Evolutionary conservation across 2,888 invertebrate genomes (phyloP), one percentile per base, ranked within the genome.

Genomic region (Papilio elwesi): DNA sequence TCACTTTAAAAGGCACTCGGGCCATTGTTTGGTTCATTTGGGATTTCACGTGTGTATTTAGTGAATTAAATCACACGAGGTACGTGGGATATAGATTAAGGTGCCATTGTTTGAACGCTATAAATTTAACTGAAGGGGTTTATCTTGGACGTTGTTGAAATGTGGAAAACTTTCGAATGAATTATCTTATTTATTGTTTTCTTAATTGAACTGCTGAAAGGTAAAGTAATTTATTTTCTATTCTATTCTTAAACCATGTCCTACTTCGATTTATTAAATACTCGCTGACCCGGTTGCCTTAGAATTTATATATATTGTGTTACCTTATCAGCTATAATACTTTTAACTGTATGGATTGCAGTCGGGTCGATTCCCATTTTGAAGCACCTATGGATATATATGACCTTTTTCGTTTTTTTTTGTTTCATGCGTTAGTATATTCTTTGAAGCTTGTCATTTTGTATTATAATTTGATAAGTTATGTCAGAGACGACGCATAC

Each of bases 51-150:
- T 70, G 70, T 65, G 43, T 62, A 62, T 62, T 69, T 69, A 51
- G 51, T 51, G 64, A 53, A 70, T 70, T 70, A 70, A 70, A 70
- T 65, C 55, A 55, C 53, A 43, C 70, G 52, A 53, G 64, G 26
- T 38, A 62, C 70, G 43, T 53, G 47, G 59, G 59, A n/a, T 38
- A 59, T 59, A 48, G 70, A 70, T 70, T 55, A 64, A 55, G 68
- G 48, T 12, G 26, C 64, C 36, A 70, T 70, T 55, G 70, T 70
- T 70, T 36, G 55, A 55, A 5, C 11, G 64, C 70, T 48, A 70
- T 65, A 64, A 70, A 70, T 70, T 70, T 65, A 36, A 70, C 63
- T 53, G 38, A 66, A 66, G 38, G 59, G n/a, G 38, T 57, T 57
- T 57, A 57, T 57, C 59, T 59, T 59, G 59, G 38, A 38, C 8